Evolutionary conservation across 2,888 invertebrate genomes (phyloP).

Genomic region (Diachrysia chrysitis): DNA sequence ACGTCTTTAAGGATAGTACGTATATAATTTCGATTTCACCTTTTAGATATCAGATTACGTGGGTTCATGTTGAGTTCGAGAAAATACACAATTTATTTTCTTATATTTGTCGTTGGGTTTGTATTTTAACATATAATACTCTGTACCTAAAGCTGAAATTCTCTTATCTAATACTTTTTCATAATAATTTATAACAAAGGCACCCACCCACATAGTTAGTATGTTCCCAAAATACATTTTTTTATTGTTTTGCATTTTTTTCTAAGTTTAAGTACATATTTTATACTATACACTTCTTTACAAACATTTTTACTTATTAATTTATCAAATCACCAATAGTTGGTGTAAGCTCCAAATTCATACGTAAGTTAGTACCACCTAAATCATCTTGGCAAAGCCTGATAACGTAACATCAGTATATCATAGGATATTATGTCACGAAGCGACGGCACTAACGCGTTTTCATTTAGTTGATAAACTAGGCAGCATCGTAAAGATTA

Average conservation of each 20-base stretch:
- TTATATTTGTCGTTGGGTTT: background rate
- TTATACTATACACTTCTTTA: too few species aligned
- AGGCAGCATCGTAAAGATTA: background rate
- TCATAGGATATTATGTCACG: constrained; percentile 6
- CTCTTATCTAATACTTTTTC: too few species aligned
- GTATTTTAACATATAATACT: background rate
- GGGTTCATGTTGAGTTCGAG: background rate
- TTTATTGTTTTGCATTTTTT: too few species aligned
- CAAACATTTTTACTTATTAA: too few species aligned
- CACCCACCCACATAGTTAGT: too few species aligned
- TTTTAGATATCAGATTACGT: constrained; percentile 3
- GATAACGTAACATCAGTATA: constrained; percentile 20
- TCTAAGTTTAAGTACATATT: too few species aligned
- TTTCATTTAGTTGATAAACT: constrained; percentile 1
- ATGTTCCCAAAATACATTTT: too few species aligned
- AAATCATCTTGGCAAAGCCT: background rate
- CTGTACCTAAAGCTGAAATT: background rate
- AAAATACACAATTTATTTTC: background rate
- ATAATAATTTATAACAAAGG: too few species aligned
- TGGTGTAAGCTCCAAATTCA: background rate
- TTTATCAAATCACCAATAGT: too few species aligned
- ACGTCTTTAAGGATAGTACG: background rate
- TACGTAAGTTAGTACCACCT: background rate
- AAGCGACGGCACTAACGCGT: background rate
- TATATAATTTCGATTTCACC: background rate